Evolutionary conservation across 2,888 invertebrate genomes (phyloP), one percentile per base, ranked within the genome.

Genomic region (Mythimna ferrago): DNA sequence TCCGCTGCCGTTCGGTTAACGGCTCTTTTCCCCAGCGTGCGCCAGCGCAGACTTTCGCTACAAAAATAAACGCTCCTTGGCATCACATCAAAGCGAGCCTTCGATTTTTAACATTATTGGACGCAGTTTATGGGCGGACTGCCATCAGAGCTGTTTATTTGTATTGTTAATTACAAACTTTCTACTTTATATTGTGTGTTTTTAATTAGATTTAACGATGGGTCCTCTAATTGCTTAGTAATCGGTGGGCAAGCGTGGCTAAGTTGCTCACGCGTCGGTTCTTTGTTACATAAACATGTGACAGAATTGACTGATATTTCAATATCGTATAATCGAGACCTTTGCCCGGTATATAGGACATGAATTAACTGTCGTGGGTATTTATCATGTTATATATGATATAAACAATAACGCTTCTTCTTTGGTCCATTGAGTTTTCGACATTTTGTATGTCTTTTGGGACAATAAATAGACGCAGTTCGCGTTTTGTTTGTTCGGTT

Each of bases 61-160:
- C 94, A 93, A 94, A 95, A 95, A 96, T 96, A 96, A 95, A 95
- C 90, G 92, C 93, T 95, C 95, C 95, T 95, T 96, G 96, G 96
- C 96, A 96, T 90, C 93, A 91, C 90, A 95, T 92, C 96, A 95
- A 95, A 93, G 92, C 93, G 92, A 95, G 95, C 95, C 95, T 96
- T 95, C 94, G 94, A 83, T 90, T 92, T 91, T 91, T 92, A 93
- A 92, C 89, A 89, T 89, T 92, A 93, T 92, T 91, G 89, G 81
- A 88, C 82, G 84, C 88, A 89, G 89, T 94, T 94, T 95, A 95
- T 95, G 93, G 94, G 93, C 94, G 92, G 92, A 87, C 86, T 85
- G 87, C 80, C 86, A 86, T 81, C 26, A 26, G 71, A n/a, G 72
- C 77, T 72, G 68, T 68, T 73, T 77, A 78, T 80, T 78, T 78